Evolutionary conservation across 2,797 vertebrate genomes (phyloP).

Genomic region (Gambelia wislizenii): DNA sequence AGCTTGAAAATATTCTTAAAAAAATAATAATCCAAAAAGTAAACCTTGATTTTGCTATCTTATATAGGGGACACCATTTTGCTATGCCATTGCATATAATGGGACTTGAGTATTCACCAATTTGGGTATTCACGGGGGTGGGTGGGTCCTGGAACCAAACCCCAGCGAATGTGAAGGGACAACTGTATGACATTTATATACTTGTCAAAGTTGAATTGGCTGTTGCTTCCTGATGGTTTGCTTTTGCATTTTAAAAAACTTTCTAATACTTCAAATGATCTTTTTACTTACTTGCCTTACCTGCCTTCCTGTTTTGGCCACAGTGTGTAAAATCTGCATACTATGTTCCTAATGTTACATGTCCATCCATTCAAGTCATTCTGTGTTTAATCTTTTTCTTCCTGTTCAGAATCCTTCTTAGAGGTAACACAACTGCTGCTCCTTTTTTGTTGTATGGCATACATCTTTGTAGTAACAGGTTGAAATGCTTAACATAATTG

Average conservation of each 20-base stretch:
- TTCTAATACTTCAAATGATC: neutral
- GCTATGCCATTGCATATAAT: too few species aligned
- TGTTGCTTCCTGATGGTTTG: neutral
- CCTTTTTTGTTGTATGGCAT: slow-evolving; percentile 34
- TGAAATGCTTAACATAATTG: slow-evolving; percentile 2
- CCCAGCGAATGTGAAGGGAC: too few species aligned
- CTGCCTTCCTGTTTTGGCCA: neutral
- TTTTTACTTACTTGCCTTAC: neutral
- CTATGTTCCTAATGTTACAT: neutral
- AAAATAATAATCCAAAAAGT: too few species aligned
- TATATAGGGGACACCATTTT: too few species aligned
- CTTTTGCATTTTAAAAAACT: neutral
- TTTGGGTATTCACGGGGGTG: too few species aligned
- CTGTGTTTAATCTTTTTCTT: neutral
- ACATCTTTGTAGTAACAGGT: neutral
- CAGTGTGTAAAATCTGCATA: neutral
- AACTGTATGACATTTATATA: neutral
- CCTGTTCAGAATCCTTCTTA: neutral
- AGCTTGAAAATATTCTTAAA: too few species aligned
- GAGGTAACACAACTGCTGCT: neutral
- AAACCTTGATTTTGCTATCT: too few species aligned
- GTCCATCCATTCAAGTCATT: neutral
- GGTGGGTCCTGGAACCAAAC: too few species aligned
- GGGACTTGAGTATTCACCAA: too few species aligned
- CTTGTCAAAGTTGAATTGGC: neutral